Conservation (phyloP, 2,113 vertebrate species). For the Dasyurus viverrinus region DNA sequence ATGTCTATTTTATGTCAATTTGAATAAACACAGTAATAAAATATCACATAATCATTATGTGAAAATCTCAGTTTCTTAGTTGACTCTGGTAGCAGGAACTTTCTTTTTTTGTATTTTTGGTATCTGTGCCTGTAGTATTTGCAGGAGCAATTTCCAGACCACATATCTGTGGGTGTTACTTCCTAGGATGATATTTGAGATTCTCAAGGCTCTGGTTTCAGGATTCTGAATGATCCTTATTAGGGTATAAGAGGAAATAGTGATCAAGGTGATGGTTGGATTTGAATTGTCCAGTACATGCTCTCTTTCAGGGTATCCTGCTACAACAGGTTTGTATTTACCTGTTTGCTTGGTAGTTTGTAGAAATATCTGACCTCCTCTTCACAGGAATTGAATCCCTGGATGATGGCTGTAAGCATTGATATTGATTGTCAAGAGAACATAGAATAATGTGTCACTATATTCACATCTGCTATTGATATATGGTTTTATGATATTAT, state of each 20-base stretch:
- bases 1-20: neutral
- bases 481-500: neutral
- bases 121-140: neutral
- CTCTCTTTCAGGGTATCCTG: neutral
- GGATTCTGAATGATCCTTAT: neutral
- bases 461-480: neutral
- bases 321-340: neutral
- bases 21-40: neutral
- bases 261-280: neutral
- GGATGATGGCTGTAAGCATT: neutral
- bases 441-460: neutral
- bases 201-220: neutral
- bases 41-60: neutral
- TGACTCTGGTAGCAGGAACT: neutral
- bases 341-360: neutral
- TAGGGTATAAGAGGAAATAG: neutral
- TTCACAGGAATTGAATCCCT: neutral
- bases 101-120: neutral
- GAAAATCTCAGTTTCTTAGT: neutral
- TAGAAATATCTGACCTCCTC: neutral
- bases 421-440: neutral
- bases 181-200: neutral
- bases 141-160: neutral
- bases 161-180: neutral
- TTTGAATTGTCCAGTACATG: neutral